Evolutionary conservation across 2,888 invertebrate genomes (phyloP).

Genomic region (Andrena haemorrhoa): DNA sequence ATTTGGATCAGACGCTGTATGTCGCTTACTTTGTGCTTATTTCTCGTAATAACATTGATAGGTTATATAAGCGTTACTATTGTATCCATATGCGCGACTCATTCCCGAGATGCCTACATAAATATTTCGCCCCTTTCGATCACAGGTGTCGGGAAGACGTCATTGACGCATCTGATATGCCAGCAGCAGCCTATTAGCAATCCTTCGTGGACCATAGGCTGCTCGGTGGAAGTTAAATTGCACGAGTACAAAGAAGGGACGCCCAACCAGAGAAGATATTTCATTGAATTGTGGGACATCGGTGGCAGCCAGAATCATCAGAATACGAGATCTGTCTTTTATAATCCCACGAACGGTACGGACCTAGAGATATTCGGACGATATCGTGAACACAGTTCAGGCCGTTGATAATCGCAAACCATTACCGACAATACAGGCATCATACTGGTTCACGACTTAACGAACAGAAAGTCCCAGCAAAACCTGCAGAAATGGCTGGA

Average conservation of each 20-base stretch:
- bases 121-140: conserved; percentile 49
- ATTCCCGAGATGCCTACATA: background rate
- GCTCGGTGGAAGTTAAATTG: conserved; percentile 97
- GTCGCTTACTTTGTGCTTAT: background rate
- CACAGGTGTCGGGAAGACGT: conserved; percentile 98
- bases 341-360: conserved; percentile 95
- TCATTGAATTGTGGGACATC: conserved; percentile 98
- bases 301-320: conserved; percentile 97
- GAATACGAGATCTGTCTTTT: conserved; percentile 97
- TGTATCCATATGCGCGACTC: background rate
- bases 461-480: conserved; percentile 97
- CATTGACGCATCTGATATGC: conserved; percentile 95
- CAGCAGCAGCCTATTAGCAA: conserved; percentile 94
- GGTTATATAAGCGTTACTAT: conserved; percentile 32
- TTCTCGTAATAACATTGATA: conserved; percentile 8
- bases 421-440: conserved; percentile 87
- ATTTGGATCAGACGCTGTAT: background rate
- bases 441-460: conserved; percentile 98
- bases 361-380: background rate
- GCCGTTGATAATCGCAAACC: conserved; percentile 20
- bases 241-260: conserved; percentile 98
- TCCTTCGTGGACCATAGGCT: conserved; percentile 98
- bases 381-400: background rate
- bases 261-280: conserved; percentile 94
- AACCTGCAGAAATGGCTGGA: conserved; percentile 97